These are phyloP conservation scores for Odocoileus virginianus DNA, from an alignment of 2,113 vertebrate genomes.

Conservation along the genomic window DNA sequence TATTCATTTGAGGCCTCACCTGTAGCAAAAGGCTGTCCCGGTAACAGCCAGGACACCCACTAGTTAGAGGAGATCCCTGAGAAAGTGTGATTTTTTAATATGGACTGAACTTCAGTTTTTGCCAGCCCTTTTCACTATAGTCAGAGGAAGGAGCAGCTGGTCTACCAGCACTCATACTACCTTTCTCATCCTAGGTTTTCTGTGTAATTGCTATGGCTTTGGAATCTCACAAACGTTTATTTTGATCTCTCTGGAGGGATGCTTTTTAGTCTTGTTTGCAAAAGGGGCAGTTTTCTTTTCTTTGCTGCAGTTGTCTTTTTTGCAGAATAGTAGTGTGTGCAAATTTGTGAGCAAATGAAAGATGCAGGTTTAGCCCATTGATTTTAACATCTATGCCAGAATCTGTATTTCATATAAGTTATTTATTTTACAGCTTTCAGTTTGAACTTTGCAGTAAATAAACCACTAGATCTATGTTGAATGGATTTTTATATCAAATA, in stretches of 20 bases:
- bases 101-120: no score
- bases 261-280: constrained; percentile 75
- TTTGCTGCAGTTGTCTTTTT: constrained; percentile 70
- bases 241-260: constrained; percentile 61
- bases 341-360: constrained; percentile 69
- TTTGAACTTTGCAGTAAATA: constrained; percentile 44
- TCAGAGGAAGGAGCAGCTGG: no score
- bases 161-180: no score
- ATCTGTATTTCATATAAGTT: constrained; percentile 59
- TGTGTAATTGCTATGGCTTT: no score
- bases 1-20: no score
- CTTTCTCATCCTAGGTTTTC: no score
- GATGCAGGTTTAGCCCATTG: constrained; percentile 66
- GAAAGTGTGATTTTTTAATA: no score
- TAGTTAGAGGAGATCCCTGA: no score
- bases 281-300: constrained; percentile 56
- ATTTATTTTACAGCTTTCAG: constrained; percentile 62
- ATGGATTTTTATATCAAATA: constrained; percentile 42
- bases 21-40: no score
- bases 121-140: no score
- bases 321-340: constrained; percentile 55
- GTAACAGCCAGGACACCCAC: no score
- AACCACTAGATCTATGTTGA: constrained; percentile 37
- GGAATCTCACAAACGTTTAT: no score
- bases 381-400: constrained; percentile 57